A percentile compares a stretch with the other conserved stretches of the same genome.
These are phyloP conservation scores for Neria commutata DNA, from an alignment of 2,888 invertebrate genomes.

Conservation along the genomic window DNA sequence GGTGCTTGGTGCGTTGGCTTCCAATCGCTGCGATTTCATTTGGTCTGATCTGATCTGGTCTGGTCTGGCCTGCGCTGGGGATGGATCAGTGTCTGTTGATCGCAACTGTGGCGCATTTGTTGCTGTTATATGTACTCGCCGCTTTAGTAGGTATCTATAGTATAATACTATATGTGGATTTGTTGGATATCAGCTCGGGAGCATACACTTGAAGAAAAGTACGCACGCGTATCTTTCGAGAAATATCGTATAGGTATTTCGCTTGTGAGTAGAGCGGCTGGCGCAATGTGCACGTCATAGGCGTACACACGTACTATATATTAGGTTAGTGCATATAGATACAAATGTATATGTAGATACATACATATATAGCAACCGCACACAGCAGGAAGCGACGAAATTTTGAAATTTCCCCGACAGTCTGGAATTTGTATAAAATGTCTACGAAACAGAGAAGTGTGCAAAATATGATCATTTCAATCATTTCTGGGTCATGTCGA, in stretches of 20 bases:
- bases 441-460: neutral
- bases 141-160: too few relatives aligned
- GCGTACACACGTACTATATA: too few relatives aligned
- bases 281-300: neutral
- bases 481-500: conserved; percentile 24
- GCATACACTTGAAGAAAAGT: neutral
- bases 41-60: too few relatives aligned
- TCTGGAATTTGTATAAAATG: conserved; percentile 44
- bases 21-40: too few relatives aligned
- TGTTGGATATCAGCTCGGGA: neutral
- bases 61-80: neutral
- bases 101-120: conserved; percentile 1
- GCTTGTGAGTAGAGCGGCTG: neutral
- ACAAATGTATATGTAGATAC: too few relatives aligned
- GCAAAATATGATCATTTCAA: neutral
- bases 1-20: neutral
- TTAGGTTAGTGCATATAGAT: too few relatives aligned
- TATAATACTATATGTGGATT: neutral
- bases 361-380: too few relatives aligned
- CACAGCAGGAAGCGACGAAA: conserved; percentile 26
- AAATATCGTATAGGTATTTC: too few relatives aligned
- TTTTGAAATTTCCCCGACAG: conserved; percentile 48
- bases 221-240: neutral
- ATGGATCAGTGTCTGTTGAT: conserved; percentile 3
- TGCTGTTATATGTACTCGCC: neutral